These are phyloP conservation scores for Gnatocerus cornutus DNA, from an alignment of 2,888 invertebrate genomes.

Conservation along the genomic window DNA sequence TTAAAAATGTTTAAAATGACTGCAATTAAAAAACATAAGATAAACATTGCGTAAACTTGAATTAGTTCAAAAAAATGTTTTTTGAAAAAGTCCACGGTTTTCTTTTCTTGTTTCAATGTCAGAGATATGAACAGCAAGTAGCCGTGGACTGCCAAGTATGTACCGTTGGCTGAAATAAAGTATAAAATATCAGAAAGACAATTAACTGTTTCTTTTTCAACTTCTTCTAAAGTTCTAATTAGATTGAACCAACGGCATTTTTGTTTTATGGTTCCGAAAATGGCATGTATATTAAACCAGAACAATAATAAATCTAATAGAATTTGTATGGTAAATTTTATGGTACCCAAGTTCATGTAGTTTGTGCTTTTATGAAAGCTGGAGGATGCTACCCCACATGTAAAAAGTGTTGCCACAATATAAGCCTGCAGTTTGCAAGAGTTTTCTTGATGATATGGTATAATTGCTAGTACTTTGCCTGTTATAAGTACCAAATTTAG, in stretches of 20 bases:
- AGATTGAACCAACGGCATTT: not conserved
- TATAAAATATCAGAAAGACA: not conserved
- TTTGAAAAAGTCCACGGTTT: too few species aligned
- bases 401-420: not conserved
- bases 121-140: not conserved
- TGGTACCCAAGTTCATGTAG: not conserved
- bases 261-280: not conserved
- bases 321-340: not conserved
- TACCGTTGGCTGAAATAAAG: not conserved
- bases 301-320: not conserved
- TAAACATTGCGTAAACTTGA: not conserved
- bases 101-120: too few species aligned
- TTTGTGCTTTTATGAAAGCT: not conserved
- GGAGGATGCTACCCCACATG: not conserved
- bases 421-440: not conserved
- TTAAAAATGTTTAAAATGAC: not conserved
- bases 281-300: not conserved
- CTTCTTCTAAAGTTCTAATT: not conserved
- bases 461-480: slow-evolving; percentile 1
- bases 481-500: not conserved
- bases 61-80: not conserved
- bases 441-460: not conserved
- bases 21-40: not conserved
- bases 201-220: not conserved
- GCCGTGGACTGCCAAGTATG: not conserved